Conservation (phyloP, 2,113 vertebrate genomes). For the Syrmaticus mikado region DNA sequence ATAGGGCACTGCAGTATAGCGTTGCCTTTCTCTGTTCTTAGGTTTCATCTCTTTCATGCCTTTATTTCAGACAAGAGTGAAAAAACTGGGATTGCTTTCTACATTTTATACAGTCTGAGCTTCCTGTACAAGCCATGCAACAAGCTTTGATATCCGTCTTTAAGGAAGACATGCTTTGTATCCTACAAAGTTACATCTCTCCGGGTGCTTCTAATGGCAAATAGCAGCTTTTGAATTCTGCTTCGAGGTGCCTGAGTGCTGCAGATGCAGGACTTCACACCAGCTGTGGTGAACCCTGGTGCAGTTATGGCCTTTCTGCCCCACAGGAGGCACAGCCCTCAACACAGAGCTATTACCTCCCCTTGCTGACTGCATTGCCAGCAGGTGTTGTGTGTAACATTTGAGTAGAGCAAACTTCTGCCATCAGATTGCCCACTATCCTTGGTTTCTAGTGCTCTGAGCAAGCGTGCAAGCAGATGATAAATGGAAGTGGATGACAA, state of each 20-base stretch:
- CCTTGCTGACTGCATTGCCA: fast-evolving
- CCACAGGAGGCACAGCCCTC: not conserved
- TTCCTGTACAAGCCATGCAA: not conserved
- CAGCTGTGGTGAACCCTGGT: fast-evolving
- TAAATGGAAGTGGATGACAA: not conserved
- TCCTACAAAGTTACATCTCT: not conserved
- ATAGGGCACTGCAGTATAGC: slow-evolving; percentile 1
- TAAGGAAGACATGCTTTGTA: not conserved
- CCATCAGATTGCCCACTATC: not conserved
- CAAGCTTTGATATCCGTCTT: not conserved
- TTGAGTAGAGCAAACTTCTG: not conserved
- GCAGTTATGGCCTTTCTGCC: not conserved
- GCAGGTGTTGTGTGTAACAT: fast-evolving
- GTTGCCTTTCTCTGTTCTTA: slow-evolving; percentile 7
- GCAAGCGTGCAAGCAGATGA: not conserved
- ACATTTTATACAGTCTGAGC: slow-evolving; percentile 13
- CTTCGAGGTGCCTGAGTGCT: not conserved
- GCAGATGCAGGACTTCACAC: not conserved
- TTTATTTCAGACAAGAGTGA: not conserved
- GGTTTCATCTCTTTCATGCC: not conserved
- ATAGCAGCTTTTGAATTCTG: not conserved
- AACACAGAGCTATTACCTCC: fast-evolving
- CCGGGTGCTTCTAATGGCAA: not conserved
- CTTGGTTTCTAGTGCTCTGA: not conserved
- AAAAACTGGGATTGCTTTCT: slow-evolving; percentile 1